These are phyloP conservation scores for Octomys mimax DNA, from an alignment of 2,797 vertebrate species.

Conservation along the genomic window DNA sequence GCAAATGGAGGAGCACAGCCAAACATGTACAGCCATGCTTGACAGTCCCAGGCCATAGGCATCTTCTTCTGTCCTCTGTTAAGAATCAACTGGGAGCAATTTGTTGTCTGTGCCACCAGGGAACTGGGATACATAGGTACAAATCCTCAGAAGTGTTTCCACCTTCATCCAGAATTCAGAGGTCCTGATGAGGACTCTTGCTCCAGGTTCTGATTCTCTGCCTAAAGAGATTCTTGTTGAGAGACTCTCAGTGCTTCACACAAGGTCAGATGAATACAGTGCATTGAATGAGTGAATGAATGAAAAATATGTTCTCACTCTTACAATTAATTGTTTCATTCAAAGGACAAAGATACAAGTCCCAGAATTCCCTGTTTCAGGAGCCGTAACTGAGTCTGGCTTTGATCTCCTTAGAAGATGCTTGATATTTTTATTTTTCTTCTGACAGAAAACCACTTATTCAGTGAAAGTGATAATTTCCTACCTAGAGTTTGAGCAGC, in stretches of 20 bases:
- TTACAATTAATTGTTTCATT: constrained; percentile 1
- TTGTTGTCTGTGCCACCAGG: background rate
- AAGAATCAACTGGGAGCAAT: background rate
- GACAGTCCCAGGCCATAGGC: background rate
- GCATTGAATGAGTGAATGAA: background rate
- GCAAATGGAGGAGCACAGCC: background rate
- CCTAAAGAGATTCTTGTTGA: background rate
- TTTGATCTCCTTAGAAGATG: constrained; percentile 37
- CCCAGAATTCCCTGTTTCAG: background rate
- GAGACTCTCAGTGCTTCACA: background rate
- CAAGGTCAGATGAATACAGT: background rate
- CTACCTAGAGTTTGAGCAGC: background rate
- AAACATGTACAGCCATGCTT: background rate
- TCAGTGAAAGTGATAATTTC: constrained; percentile 53
- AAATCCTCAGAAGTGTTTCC: too few relatives aligned
- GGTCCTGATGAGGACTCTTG: background rate
- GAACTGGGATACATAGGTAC: background rate
- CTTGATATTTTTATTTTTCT: constrained; percentile 53
- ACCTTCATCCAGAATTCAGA: background rate
- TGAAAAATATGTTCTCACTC: background rate
- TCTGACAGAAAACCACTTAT: constrained; percentile 41
- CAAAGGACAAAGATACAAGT: background rate
- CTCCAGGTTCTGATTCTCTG: background rate
- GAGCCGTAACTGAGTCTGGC: background rate
- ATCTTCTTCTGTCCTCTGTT: background rate